Evolutionary conservation across 2,113 vertebrate genomes (phyloP), one percentile per base, ranked within the genome.

Genomic region (Catharus minimus): DNA sequence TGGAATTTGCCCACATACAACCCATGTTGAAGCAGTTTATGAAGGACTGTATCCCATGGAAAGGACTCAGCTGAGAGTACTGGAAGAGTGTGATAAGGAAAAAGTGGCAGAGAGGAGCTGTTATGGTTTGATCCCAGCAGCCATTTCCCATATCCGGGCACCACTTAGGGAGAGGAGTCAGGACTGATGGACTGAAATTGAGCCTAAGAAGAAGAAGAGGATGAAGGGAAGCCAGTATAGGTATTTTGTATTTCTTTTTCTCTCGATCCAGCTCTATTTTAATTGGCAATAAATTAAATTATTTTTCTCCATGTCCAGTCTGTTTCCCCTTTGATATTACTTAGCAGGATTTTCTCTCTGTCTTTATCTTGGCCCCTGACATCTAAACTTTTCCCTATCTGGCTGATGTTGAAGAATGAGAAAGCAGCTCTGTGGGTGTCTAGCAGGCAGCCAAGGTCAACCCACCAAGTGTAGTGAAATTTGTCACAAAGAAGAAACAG

Each of bases 91-190:
- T 33, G 11, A 46, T 57, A n/a, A 72, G 14, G 16, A 32, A 64
- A 49, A 15, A 82, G 5, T 20, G 27, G 11, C 44, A 67, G 43
- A 67, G 43, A 67, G 24, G 22, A 88, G 21, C 43, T 49, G 10
- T 43, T 58, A 64, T 0, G 0, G 14, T 23, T 36, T 30, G 36
- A 57, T 58, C 7, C 11, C 23, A 66, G 23, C 3, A 61, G 23
- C 10, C 26, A 67, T 76, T 62, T 18, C 26, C 13, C 4, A 3
- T 19, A 36, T 13, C 15, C 13, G 30, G 60, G 12, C 0, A 0
- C 10, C 1, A 5, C 18, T 67, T 10, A 22, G 13, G 9, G 7
- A n/a, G 10, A 58, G 7, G 11, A 62, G 27, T 24, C 8, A 6
- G 19, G 18, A 86, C 6, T 28, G 19, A 74, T 61, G 5, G 38